phyloP scores from a whole-genome alignment of 1,140 invertebrate genomes.

The Lanistes nyassanus region DNA sequence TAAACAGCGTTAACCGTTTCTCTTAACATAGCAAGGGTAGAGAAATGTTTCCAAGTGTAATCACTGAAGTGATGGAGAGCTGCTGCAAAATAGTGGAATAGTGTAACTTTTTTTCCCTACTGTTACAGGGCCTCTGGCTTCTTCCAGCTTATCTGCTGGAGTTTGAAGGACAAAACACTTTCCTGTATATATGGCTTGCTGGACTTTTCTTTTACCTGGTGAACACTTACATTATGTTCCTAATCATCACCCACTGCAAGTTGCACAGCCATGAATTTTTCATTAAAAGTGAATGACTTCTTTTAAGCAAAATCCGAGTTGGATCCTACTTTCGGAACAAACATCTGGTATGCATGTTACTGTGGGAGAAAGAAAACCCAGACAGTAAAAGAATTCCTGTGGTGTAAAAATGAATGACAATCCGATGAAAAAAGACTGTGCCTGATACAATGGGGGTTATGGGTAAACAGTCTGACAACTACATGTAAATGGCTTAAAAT shows the following conservation, averaged over 20 bases:
- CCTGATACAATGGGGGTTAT: no score
- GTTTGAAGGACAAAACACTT: conserved; percentile 86
- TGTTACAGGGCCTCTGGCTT: conserved; percentile 80
- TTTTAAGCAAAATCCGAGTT: background rate
- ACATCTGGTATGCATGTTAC: background rate
- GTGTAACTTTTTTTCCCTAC: background rate
- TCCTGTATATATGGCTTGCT: conserved; percentile 70
- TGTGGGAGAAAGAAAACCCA: background rate
- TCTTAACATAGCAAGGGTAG: no score
- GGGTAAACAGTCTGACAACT: no score
- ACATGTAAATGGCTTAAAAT: no score
- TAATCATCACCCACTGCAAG: conserved; percentile 49
- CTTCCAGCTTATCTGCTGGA: conserved; percentile 90
- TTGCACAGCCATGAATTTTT: background rate
- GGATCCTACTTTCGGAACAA: no score
- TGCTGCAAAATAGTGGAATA: no score
- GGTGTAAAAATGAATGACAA: background rate
- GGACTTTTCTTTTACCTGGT: conserved; percentile 68
- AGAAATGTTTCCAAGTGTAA: no score
- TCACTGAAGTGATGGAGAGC: no score
- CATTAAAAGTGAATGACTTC: background rate
- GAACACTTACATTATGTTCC: conserved; percentile 61
- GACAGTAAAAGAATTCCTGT: background rate
- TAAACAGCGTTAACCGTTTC: no score
- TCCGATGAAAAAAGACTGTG: background rate